Conservation (phyloP, 2,113 vertebrate species). For the Accipiter virgatus region DNA sequence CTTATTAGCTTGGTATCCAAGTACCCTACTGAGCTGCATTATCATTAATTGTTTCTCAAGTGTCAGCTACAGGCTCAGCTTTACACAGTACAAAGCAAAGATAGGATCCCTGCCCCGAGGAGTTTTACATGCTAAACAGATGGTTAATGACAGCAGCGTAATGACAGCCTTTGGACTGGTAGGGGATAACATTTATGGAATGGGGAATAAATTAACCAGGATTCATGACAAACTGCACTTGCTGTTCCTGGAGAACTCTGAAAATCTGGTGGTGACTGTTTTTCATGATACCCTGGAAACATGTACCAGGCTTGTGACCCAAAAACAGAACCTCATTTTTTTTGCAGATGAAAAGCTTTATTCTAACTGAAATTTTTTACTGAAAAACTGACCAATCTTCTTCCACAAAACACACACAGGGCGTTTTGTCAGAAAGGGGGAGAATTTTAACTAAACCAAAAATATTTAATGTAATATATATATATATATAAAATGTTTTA, state of each 20-base stretch:
- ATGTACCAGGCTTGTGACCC: neutral
- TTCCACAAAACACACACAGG: neutral
- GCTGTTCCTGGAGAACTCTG: neutral
- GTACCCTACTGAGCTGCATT: slow-evolving; percentile 39
- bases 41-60: slow-evolving; percentile 68
- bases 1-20: slow-evolving; percentile 43
- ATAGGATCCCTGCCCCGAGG: slow-evolving; percentile 21
- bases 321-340: neutral
- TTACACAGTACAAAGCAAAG: slow-evolving; percentile 36
- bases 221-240: neutral
- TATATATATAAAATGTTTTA: neutral
- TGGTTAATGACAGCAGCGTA: slow-evolving; percentile 34
- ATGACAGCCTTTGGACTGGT: slow-evolving; percentile 8
- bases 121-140: slow-evolving; percentile 60
- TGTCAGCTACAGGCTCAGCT: slow-evolving; percentile 48
- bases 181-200: slow-evolving; percentile 16
- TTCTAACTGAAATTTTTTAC: neutral
- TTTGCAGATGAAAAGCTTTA: neutral
- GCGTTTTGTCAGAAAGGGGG: neutral
- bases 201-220: neutral
- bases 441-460: neutral
- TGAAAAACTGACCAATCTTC: neutral
- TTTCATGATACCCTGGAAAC: neutral
- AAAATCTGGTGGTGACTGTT: neutral
- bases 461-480: neutral